Conservation (phyloP, 2,113 vertebrate genomes). For the Epinephelus fuscoguttatus region DNA sequence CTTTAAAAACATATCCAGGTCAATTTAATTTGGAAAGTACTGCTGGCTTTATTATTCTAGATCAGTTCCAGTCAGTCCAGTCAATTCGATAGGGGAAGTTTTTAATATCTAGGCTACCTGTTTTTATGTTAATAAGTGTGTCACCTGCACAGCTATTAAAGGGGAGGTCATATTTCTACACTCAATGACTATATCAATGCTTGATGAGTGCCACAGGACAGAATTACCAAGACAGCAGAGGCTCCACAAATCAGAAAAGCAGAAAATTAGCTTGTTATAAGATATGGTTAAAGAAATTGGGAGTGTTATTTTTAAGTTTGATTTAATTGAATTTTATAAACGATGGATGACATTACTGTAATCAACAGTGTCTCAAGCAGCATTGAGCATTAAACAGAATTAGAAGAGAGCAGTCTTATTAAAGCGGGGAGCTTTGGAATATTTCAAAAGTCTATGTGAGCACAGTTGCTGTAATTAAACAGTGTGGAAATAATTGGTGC, state of each 20-base stretch:
- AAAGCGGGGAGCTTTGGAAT: neutral
- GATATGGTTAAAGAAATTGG: constrained; percentile 21
- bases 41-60: neutral
- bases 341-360: constrained; percentile 7
- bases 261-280: neutral
- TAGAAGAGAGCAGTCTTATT: neutral
- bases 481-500: neutral
- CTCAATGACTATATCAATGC: neutral
- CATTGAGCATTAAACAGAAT: neutral
- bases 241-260: constrained; percentile 16
- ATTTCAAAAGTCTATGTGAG: neutral
- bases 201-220: neutral
- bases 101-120: neutral
- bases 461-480: neutral
- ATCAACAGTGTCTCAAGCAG: neutral
- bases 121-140: neutral
- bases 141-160: constrained; percentile 7
- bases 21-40: neutral
- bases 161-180: neutral
- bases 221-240: neutral
- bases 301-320: neutral
- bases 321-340: neutral
- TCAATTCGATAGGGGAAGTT: neutral
- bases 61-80: neutral
- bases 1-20: neutral